phyloP scores from a whole-genome alignment of 2,113 vertebrate genomes.

The Eubucco bourcierii region DNA sequence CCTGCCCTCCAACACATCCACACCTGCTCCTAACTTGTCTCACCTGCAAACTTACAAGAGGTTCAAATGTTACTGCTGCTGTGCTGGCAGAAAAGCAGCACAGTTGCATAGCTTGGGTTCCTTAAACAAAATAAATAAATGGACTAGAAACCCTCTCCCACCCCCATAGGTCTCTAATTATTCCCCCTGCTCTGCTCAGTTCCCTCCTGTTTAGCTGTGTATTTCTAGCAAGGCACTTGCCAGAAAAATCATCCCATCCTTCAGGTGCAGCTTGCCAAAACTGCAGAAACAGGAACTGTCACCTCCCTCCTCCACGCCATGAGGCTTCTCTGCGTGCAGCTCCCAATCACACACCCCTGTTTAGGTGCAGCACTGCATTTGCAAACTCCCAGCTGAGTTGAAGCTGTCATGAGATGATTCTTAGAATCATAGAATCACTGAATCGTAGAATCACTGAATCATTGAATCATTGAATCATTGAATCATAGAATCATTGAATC shows the following conservation, averaged over 20 bases:
- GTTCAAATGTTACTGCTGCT: not conserved
- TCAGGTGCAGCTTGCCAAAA: slow-evolving; percentile 61
- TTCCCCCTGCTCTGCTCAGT: slow-evolving; percentile 43
- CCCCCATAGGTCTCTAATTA: slow-evolving; percentile 42
- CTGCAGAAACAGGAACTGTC: slow-evolving; percentile 53
- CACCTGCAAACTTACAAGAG: too few relatives aligned
- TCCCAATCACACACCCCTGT: not conserved
- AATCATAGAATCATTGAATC: too few relatives aligned
- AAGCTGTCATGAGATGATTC: not conserved
- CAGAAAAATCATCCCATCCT: slow-evolving; percentile 41
- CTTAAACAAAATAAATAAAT: not conserved
- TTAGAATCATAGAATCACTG: not conserved
- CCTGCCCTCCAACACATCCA: too few relatives aligned
- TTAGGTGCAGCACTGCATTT: not conserved
- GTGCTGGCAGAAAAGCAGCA: not conserved
- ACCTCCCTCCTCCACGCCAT: slow-evolving; percentile 46
- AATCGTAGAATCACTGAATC: too few relatives aligned
- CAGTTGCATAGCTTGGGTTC: not conserved
- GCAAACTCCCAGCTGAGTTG: not conserved
- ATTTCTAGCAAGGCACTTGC: slow-evolving; percentile 48
- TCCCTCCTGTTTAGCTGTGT: slow-evolving; percentile 18
- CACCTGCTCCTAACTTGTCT: too few relatives aligned
- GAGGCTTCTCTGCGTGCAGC: not conserved
- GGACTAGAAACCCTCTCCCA: not conserved
- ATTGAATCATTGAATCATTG: too few relatives aligned